Evolutionary conservation across 2,797 vertebrate species (phyloP).

Genomic region (Lycodopsis pacificus): DNA sequence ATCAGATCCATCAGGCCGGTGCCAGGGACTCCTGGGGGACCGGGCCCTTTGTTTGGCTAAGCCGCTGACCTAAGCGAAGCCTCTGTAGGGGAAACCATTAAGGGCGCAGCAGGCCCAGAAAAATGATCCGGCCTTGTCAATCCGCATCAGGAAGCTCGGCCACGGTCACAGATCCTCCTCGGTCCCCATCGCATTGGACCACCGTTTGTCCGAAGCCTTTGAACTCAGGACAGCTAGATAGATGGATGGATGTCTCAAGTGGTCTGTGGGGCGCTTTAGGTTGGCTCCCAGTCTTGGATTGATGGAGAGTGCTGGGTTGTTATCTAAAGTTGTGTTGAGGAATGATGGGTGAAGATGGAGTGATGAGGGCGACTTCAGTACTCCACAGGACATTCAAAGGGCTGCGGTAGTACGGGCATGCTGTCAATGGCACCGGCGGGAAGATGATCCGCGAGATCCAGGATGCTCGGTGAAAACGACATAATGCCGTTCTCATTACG

Average conservation of each 20-base stretch:
- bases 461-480: neutral
- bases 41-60: conserved; percentile 78
- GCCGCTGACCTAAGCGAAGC: conserved; percentile 80
- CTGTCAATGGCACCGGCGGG: neutral
- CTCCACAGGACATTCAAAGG: neutral
- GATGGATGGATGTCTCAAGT: conserved; percentile 72
- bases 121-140: conserved; percentile 83
- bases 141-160: conserved; percentile 75
- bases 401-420: neutral
- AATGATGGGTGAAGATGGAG: conserved; percentile 55
- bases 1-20: conserved; percentile 74
- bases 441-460: neutral
- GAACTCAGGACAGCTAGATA: conserved; percentile 70
- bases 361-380: conserved; percentile 44
- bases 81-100: conserved; percentile 84
- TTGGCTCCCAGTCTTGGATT: conserved; percentile 48
- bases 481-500: neutral
- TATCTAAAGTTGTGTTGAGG: conserved; percentile 69
- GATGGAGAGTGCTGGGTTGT: conserved; percentile 58
- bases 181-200: conserved; percentile 69
- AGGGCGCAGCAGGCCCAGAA: conserved; percentile 76
- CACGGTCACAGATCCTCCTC: conserved; percentile 65
- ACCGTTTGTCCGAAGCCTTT: conserved; percentile 74
- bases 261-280: conserved; percentile 33
- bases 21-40: conserved; percentile 73